These are phyloP conservation scores for Lophius piscatorius DNA, from an alignment of 2,113 vertebrate species.

Conservation along the genomic window DNA sequence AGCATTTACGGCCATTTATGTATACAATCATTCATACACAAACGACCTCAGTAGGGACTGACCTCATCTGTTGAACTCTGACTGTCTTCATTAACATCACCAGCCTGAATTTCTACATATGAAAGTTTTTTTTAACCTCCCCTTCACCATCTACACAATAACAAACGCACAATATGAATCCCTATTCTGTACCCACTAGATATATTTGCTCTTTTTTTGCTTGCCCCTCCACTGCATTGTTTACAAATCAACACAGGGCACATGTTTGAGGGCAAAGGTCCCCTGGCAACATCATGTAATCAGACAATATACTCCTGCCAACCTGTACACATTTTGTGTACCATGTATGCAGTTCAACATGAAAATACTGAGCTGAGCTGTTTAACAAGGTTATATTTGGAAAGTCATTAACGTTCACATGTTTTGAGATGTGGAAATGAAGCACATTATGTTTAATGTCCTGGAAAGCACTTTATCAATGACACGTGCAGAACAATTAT, in stretches of 20 bases:
- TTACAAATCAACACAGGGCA: slow-evolving; percentile 11
- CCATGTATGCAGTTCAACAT: slow-evolving; percentile 20
- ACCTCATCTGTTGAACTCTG: slow-evolving; percentile 71
- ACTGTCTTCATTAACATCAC: slow-evolving; percentile 70
- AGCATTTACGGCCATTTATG: slow-evolving; percentile 69
- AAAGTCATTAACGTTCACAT: too few species aligned
- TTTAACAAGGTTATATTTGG: too few species aligned
- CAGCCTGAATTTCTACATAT: slow-evolving; percentile 71
- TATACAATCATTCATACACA: slow-evolving; percentile 76
- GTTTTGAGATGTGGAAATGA: too few species aligned
- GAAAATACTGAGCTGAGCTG: neutral
- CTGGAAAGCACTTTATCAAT: slow-evolving; percentile 37
- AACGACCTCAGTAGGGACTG: slow-evolving; percentile 74
- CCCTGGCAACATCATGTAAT: slow-evolving; percentile 12
- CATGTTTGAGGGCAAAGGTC: slow-evolving; percentile 3
- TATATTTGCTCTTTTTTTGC: neutral
- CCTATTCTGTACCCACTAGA: slow-evolving; percentile 4
- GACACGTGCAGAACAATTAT: slow-evolving; percentile 6
- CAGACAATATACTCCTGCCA: slow-evolving; percentile 51
- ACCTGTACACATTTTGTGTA: slow-evolving; percentile 58
- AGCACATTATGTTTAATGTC: too few species aligned
- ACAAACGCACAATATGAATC: slow-evolving; percentile 53
- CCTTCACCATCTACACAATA: slow-evolving; percentile 32
- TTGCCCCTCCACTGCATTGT: slow-evolving; percentile 4
- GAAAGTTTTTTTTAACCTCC: slow-evolving; percentile 28